Conservation (phyloP, 1,140 invertebrate genomes). For the Panagrolaimus sp. region DNA sequence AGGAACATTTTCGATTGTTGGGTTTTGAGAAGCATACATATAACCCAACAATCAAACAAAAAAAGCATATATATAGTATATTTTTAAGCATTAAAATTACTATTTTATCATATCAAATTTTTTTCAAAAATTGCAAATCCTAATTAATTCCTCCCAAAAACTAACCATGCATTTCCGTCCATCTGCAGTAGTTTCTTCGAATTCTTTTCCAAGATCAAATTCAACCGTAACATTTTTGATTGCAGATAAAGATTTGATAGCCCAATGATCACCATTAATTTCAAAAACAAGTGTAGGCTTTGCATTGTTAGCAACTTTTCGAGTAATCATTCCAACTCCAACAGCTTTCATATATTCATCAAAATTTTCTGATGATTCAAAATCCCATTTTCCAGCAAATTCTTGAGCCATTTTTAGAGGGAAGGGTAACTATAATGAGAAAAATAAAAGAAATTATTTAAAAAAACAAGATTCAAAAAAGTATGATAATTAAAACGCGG, state of each 20-base stretch:
- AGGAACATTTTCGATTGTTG: too few relatives aligned
- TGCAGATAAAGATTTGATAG: slow-evolving; percentile 21
- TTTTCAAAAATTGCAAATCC: background rate
- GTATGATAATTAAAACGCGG: too few relatives aligned
- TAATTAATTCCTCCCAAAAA: background rate
- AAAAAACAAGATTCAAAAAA: too few relatives aligned
- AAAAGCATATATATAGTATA: too few relatives aligned
- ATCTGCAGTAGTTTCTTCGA: slow-evolving; percentile 14
- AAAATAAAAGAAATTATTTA: too few relatives aligned
- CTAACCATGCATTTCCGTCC: slow-evolving; percentile 5
- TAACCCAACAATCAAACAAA: too few relatives aligned
- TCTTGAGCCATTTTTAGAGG: slow-evolving; percentile 3
- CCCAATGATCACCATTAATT: slow-evolving; percentile 21
- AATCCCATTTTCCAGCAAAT: slow-evolving; percentile 32
- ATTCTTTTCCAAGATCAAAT: slow-evolving; percentile 9
- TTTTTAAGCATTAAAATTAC: too few relatives aligned
- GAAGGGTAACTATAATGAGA: too few relatives aligned
- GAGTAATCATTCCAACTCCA: slow-evolving; percentile 26
- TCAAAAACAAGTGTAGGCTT: slow-evolving; percentile 26
- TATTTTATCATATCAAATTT: too few relatives aligned
- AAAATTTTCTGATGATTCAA: slow-evolving; percentile 32
- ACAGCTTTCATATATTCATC: slow-evolving; percentile 35
- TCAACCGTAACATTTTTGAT: slow-evolving; percentile 19
- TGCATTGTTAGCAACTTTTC: slow-evolving; percentile 23
- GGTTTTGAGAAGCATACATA: too few relatives aligned